Base-by-base conservation (phyloP, 2,797 vertebrate species). In the Pipistrellus pygmaeus region DNA sequence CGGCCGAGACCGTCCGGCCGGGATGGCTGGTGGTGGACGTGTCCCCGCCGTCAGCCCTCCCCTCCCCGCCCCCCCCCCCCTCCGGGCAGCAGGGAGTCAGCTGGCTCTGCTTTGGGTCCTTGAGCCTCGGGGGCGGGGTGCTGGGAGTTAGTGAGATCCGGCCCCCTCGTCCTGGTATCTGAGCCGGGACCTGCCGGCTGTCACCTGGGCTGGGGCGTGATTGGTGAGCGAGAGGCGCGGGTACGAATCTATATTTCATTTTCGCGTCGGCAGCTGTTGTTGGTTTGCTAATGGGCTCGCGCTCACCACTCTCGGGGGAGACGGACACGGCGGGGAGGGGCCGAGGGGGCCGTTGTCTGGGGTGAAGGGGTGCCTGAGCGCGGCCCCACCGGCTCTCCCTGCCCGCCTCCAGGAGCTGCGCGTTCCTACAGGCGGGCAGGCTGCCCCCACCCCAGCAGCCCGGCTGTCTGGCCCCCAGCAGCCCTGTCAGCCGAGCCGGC, bases 201-300 rank as follows among this genome's bases (percentile, higher is more conserved):
- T 93, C 96, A 94, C 96, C 93, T 80, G 96, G 90, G 77, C 87
- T 0, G 11, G 73, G 91, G 75, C 96, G 71, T 44, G 85, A 90
- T 88, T 88, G 85, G 94, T 85, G 92, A 92, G 95, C 78, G 87
- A 76, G 71, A 96, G 94, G 92, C 51, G 2, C 97, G 96, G 95
- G 97, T 96, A 94, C 94, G 93, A 95, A 94, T 97, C 97, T 94
- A 93, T 97, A 97, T 97, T 96, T 97, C 97, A 97, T 97, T 96
- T 97, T 97, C 97, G 87, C 94, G 77, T 97, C 97, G 90, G 78
- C 62, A 95, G 96, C 91, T 96, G 93, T 93, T 95, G 15, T 96
- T 88, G 85, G 94, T 85, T 75, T 17, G 82, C 94, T 96, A 97
- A 97, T 96, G 93, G 95, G 94, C 93, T 87, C 87, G 60, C 87